Conservation (phyloP, 2,888 invertebrate species). For the Papilio elwesi region DNA sequence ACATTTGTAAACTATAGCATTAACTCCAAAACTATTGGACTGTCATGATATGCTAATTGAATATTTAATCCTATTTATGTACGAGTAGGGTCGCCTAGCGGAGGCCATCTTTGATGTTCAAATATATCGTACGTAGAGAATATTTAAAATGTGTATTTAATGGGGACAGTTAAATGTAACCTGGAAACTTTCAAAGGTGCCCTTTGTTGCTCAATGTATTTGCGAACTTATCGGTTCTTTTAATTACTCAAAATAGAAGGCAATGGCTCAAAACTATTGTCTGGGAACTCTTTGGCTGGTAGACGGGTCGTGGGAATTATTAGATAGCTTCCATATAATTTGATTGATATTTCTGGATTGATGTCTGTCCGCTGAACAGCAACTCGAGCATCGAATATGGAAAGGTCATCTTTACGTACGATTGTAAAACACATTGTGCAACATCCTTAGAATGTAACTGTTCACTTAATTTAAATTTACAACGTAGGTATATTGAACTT, state of each 20-base stretch:
- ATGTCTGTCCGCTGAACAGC: no score
- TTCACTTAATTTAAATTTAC: no score
- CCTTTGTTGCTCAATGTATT: slow-evolving; percentile 18
- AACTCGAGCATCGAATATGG: no score
- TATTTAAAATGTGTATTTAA: slow-evolving; percentile 28
- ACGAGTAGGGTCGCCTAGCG: background rate
- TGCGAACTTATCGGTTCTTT: background rate
- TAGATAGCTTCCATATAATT: background rate
- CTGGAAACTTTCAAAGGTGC: background rate
- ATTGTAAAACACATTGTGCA: no score
- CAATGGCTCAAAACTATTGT: no score
- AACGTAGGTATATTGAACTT: no score
- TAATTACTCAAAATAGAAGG: background rate
- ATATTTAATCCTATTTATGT: background rate
- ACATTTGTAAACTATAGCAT: background rate
- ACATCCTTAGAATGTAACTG: no score
- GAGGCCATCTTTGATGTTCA: background rate
- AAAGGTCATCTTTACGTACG: no score
- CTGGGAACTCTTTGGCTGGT: background rate
- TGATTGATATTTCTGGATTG: no score
- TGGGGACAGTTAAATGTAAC: slow-evolving; percentile 5
- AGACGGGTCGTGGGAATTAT: background rate
- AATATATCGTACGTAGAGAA: background rate
- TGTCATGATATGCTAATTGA: background rate
- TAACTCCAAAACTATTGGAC: background rate